phyloP scores from a whole-genome alignment of 2,797 vertebrate genomes.

The Mallotus villosus region DNA sequence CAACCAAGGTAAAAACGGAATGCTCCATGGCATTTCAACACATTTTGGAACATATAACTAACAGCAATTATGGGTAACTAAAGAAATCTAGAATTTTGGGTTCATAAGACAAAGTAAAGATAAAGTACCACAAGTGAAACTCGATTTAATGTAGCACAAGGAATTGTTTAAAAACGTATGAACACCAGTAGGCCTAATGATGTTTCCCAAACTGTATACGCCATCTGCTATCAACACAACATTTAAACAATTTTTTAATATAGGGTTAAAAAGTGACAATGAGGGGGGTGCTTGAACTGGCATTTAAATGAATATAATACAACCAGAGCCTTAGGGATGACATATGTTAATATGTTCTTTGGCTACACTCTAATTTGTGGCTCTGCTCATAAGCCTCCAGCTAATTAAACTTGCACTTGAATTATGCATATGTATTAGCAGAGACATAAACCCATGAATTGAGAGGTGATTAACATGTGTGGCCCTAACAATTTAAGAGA shows the following conservation, averaged over 20 bases:
- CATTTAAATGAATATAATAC: constrained; percentile 79
- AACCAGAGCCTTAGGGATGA: constrained; percentile 77
- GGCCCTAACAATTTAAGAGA: constrained; percentile 71
- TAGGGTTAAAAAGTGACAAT: constrained; percentile 56
- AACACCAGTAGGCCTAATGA: background rate
- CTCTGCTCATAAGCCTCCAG: constrained; percentile 78
- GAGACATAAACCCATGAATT: constrained; percentile 74
- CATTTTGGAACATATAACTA: constrained; percentile 22
- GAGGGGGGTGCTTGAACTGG: constrained; percentile 72
- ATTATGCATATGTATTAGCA: constrained; percentile 77
- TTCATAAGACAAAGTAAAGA: constrained; percentile 32
- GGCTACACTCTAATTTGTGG: constrained; percentile 81
- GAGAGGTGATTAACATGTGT: constrained; percentile 78
- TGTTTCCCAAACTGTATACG: background rate
- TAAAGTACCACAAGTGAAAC: too few relatives aligned
- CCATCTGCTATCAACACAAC: too few relatives aligned
- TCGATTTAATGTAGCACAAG: too few relatives aligned
- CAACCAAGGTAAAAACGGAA: constrained; percentile 42
- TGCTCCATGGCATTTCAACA: constrained; percentile 47
- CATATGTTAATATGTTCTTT: constrained; percentile 86
- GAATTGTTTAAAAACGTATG: background rate
- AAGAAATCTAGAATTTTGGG: constrained; percentile 5
- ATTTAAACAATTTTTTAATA: constrained; percentile 69
- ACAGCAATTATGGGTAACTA: constrained; percentile 36
- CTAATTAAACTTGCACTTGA: constrained; percentile 79